A percentile compares a stretch with the other conserved stretches of the same genome.
phyloP scores from a whole-genome alignment of 1,140 invertebrate species.

The Dendrolimus kikuchii region DNA sequence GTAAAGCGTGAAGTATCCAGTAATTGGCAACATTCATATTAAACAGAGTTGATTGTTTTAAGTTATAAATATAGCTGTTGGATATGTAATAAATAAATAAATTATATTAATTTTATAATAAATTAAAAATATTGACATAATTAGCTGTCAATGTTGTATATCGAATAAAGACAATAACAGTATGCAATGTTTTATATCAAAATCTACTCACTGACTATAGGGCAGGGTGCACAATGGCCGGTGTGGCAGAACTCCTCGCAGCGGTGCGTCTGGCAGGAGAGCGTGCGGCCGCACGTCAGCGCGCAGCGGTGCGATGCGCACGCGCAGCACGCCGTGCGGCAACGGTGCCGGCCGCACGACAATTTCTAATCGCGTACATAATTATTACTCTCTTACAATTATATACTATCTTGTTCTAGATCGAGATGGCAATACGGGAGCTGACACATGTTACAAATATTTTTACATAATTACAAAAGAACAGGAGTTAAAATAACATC shows the following conservation, averaged over 20 bases:
- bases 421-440: no score
- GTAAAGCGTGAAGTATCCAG: no score
- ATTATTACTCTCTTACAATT: background rate
- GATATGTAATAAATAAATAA: no score
- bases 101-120: no score
- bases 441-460: no score
- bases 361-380: constrained; percentile 73
- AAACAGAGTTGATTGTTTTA: no score
- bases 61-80: no score
- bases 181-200: background rate
- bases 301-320: constrained; percentile 88
- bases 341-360: constrained; percentile 91
- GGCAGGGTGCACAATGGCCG: constrained; percentile 89
- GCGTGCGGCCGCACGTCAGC: constrained; percentile 83
- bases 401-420: background rate
- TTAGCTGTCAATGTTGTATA: no score
- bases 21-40: no score
- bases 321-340: constrained; percentile 89
- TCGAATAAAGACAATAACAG: background rate
- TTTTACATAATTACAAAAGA: no score
- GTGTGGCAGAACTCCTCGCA: constrained; percentile 93
- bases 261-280: constrained; percentile 89
- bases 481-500: no score
- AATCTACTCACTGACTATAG: constrained; percentile 81
- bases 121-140: no score